These are phyloP conservation scores for Apostichopus japonicus DNA, from an alignment of 35 echinoderm and acorn worm genomes.

Conservation along the genomic window DNA sequence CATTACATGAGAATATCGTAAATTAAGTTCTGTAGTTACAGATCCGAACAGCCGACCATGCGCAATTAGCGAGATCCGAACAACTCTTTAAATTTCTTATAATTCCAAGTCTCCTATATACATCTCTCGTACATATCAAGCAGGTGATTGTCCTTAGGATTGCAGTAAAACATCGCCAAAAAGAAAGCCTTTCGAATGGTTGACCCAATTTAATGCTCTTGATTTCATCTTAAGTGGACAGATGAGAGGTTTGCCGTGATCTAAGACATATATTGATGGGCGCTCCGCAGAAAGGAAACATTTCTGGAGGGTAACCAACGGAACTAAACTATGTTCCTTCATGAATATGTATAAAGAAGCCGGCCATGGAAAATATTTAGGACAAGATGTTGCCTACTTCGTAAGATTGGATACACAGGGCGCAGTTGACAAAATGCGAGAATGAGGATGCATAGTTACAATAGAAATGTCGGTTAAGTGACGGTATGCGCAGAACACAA, in stretches of 20 bases:
- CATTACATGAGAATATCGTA: too few species aligned
- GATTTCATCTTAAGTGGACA: conserved; percentile 42
- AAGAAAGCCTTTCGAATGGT: conserved; percentile 11
- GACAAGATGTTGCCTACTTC: neutral
- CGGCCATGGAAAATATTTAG: neutral
- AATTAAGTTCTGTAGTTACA: too few species aligned
- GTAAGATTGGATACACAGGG: too few species aligned
- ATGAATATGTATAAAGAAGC: neutral
- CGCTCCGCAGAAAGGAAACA: conserved; percentile 10
- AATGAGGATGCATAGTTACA: too few species aligned
- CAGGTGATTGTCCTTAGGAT: neutral
- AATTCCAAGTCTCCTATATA: too few species aligned
- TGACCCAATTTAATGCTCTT: conserved; percentile 48
- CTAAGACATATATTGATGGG: neutral
- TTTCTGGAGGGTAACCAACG: neutral
- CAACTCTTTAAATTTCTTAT: too few species aligned
- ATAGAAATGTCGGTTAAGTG: too few species aligned
- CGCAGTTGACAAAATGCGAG: too few species aligned
- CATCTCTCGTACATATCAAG: neutral
- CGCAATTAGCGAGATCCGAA: too few species aligned
- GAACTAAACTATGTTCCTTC: neutral
- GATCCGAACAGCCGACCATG: too few species aligned
- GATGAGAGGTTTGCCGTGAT: neutral
- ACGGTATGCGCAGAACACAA: too few species aligned
- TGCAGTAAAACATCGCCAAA: neutral